Evolutionary conservation across 2,888 invertebrate genomes (phyloP), one percentile per base, ranked within the genome.

Genomic region (Agrotis ipsilon): DNA sequence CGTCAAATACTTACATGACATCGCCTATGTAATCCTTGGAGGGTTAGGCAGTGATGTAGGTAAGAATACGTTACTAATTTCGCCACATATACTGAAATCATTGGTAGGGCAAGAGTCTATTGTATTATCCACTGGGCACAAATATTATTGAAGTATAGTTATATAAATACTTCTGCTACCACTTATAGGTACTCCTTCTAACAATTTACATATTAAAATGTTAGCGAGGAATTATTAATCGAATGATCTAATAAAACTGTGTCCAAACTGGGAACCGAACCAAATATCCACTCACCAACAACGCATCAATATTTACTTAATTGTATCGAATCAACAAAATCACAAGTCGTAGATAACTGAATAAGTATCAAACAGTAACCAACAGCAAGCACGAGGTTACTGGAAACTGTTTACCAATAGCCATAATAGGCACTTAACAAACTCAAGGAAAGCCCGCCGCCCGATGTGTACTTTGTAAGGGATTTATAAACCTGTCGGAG

Each of bases 401-500:
- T 72, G 52, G 69, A 80, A 69, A 75, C 32, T 71, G 73, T 72
- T 76, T 79, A 72, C 72, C 58, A 62, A 80, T 76, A 71, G 63
- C 77, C 72, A 69, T 80, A 81, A 78, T 59, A 65, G 68, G 55
- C 64, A 69, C 63, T 69, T 45, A 68, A 57, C 59, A 68, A 82
- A 75, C 75, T 73, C 57, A 59, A 77, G 74, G 67, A 58, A 73
- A 63, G 52, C 67, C 57, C 55, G 39, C 39, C 58, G 48, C 69
- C 77, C 65, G 51, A 48, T 60, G 62, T 74, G 55, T 68, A 84
- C 62, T 83, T 74, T 72, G 72, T 70, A 73, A 74, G 79, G 69
- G 70, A 73, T 81, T 80, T 73, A 85, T 83, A 83, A 75, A 81
- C 68, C 77, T 71, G 75, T 81, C 77, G 59, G 57, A 72, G 74